Percentiles rank a stretch among this genome's conserved stretches.
Conservation (phyloP, 2,113 vertebrate species). For the Pholis gunnellus region DNA sequence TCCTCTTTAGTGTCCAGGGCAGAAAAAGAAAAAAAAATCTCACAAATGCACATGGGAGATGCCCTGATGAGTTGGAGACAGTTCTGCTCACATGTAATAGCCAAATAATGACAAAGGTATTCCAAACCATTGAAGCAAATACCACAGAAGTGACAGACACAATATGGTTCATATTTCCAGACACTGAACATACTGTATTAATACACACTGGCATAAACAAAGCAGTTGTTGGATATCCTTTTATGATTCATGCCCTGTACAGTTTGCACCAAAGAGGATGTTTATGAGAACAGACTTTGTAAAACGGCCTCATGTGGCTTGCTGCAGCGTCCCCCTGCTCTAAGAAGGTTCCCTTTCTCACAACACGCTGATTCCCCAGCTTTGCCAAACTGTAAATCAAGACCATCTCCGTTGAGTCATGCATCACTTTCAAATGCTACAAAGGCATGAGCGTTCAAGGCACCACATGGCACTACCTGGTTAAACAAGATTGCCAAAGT, state of each 20-base stretch:
- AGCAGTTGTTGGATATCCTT: slow-evolving; percentile 28
- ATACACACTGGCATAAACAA: slow-evolving; percentile 54
- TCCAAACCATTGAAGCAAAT: slow-evolving; percentile 34
- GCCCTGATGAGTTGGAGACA: background rate
- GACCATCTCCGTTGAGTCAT: slow-evolving; percentile 35
- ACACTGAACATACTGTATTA: slow-evolving; percentile 48
- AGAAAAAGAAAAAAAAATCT: slow-evolving; percentile 1
- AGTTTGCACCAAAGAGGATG: slow-evolving; percentile 22
- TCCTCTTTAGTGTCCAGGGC: slow-evolving; percentile 24
- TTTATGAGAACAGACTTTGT: slow-evolving; percentile 38
- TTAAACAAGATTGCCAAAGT: slow-evolving; percentile 6
- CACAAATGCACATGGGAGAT: slow-evolving; percentile 14
- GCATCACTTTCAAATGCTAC: slow-evolving; percentile 22
- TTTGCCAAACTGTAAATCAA: slow-evolving; percentile 41
- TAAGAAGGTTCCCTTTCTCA: slow-evolving; percentile 43
- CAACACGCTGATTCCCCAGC: slow-evolving; percentile 20
- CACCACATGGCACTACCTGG: slow-evolving; percentile 27
- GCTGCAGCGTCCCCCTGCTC: background rate
- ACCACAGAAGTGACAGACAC: slow-evolving; percentile 23
- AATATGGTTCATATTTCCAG: slow-evolving; percentile 52
- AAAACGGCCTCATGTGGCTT: slow-evolving; percentile 13
- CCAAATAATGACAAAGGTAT: slow-evolving; percentile 48
- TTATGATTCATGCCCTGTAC: slow-evolving; percentile 45
- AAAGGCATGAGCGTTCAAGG: background rate
- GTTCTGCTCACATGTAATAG: background rate